Evolutionary conservation across 2,113 vertebrate genomes (phyloP), one percentile per base, ranked within the genome.

Genomic region (Callipepla squamata): DNA sequence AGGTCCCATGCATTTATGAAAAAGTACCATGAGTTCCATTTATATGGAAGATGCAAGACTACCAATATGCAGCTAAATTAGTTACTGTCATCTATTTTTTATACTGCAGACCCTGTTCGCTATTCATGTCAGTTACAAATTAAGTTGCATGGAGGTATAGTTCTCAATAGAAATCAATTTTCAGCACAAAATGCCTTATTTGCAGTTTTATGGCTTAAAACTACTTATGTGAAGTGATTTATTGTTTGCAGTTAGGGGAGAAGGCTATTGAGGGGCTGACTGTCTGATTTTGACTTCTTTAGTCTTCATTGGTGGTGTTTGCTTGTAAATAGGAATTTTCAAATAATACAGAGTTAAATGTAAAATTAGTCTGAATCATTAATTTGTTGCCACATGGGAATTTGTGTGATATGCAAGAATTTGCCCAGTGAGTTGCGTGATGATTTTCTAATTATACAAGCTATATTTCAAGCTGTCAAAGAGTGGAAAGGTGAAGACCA

Each of bases 161-260:
- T 82, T 93, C 90, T 95, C 63, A 57, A 88, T 17, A 94, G 94
- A 70, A 96, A 95, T 95, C 81, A 85, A 96, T 89, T 96, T 91
- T 74, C 81, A 53, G 70, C 80, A 87, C 85, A 92, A 76, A 96
- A 95, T 25, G 81, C 92, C 94, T 94, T 92, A 95, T 96, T 96
- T 96, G 91, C 92, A 93, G 88, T 95, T 96, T 94, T 87, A 93
- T 89, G 69, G 82, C 81, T 96, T 87, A 91, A 93, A 95, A 94
- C 76, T 63, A 86, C 91, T 94, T 83, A 79, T 59, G 47, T 5
- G 5, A 84, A 12, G 50, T 79, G 94, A 94, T 96, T 92, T 92
- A 94, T 81, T 81, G 58, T 90, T 79, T 85, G 91, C 68, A 70
- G 57, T 59, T n/a, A 45, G 88, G 34, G 75, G 38, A 53, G 70